Base-by-base conservation (phyloP, 1,140 invertebrate species). In the Drosophila busckii region DNA sequence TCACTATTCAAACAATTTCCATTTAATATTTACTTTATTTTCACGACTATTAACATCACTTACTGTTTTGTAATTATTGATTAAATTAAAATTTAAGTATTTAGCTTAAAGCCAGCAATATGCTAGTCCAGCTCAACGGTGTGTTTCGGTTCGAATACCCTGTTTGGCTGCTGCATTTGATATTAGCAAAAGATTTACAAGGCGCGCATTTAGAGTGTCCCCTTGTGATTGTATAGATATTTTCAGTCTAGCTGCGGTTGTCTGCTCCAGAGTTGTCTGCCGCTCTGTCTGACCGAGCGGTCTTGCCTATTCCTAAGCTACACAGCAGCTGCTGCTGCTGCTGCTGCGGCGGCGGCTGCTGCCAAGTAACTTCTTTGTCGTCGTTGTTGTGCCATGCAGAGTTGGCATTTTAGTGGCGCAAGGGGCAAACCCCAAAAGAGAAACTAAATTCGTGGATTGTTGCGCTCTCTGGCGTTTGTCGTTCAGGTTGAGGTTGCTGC, bases 361-460 rank as follows among this genome's bases (percentile, higher is more conserved):
- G 10, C 12, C 4, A 20, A 45, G 22, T 38, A 23, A 8, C 15
- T 38, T 37, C 58, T 26, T 54, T 61, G 40, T 45, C 49, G n/a
- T n/a, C n/a, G n/a, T n/a, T n/a, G n/a, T n/a, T n/a, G n/a, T 46
- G 22, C 29, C 41, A n/a, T 32, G 34, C 50, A 61, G 50, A 61
- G 50, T 61, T 55, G 58, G 58, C 52, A 19, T 55, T 61, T 61
- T 61, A 61, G 58, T 61, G 42, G 34, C 26, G 41, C 50, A 37
- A n/a, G n/a, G 10, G 56, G 29, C 32, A 61, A 48, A 50, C 54
- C 71, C 71, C 73, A 68, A 64, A 80, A 64, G 67, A n/a, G 58
- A 80, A 78, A 80, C 73, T 80, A 73, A 78, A 78, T 67, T 80
- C 67, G 73, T 80, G 68, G 71, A 78, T 78, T 78, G 67, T 67